A percentile compares a stretch with the other conserved stretches of the same genome.
Conservation (phyloP, 2,797 vertebrate species). For the Ctenopoma kingsleyae region DNA sequence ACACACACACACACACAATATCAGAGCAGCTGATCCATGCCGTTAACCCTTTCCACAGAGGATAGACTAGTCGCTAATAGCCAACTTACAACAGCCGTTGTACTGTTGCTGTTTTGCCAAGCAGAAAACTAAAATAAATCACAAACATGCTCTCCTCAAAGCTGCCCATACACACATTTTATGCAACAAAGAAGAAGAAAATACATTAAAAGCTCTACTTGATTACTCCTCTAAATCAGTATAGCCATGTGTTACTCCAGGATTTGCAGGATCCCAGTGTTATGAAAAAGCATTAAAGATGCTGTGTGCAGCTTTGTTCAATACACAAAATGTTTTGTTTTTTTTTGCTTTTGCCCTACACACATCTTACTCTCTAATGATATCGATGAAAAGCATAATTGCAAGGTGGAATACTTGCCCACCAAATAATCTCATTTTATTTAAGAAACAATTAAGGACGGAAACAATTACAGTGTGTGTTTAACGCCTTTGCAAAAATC, state of each 20-base stretch:
- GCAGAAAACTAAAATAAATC: constrained; percentile 10
- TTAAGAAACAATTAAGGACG: constrained; percentile 53
- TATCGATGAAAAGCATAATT: constrained; percentile 35
- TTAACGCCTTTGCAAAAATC: constrained; percentile 43
- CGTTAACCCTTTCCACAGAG: constrained; percentile 80
- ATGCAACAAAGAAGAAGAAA: not conserved
- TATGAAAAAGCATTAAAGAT: constrained; percentile 8
- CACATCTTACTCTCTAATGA: constrained; percentile 22
- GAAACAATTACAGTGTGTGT: constrained; percentile 39
- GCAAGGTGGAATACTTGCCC: constrained; percentile 18
- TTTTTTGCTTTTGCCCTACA: not conserved
- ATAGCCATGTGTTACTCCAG: constrained; percentile 5
- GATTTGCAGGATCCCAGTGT: constrained; percentile 12
- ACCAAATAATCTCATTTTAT: constrained; percentile 42
- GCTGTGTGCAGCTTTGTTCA: constrained; percentile 9
- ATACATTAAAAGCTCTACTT: not conserved
- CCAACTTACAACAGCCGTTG: not conserved
- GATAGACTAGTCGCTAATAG: not conserved
- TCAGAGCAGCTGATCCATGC: constrained; percentile 80
- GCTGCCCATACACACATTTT: not conserved
- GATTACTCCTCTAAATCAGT: constrained; percentile 33
- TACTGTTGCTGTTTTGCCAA: constrained; percentile 4
- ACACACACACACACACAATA: not conserved
- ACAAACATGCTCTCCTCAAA: not conserved
- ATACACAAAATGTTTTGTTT: not conserved